Conservation (phyloP, 2,888 invertebrate genomes). For the Cremastinae sp. region DNA sequence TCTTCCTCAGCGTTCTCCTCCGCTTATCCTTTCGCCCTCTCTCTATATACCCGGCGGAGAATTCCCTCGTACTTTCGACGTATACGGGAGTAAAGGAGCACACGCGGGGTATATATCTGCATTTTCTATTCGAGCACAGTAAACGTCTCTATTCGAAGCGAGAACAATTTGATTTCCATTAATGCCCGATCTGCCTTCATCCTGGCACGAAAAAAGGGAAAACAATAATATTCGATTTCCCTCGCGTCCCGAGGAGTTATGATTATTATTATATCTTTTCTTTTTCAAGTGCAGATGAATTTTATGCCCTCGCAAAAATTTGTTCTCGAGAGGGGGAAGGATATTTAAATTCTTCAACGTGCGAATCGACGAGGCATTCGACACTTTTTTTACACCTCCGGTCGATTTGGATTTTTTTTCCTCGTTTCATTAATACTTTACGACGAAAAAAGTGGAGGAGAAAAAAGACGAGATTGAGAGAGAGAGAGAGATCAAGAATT, state of each 20-base stretch:
- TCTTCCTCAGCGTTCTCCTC: slow-evolving; percentile 44
- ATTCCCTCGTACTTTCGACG: not conserved
- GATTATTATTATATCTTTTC: not conserved
- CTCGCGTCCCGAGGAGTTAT: not conserved
- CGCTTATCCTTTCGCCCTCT: slow-evolving; percentile 36
- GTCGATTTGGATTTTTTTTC: slow-evolving; percentile 49
- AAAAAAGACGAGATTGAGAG: not conserved
- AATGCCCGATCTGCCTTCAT: slow-evolving; percentile 24
- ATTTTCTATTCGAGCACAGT: slow-evolving; percentile 45
- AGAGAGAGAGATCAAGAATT: slow-evolving; percentile 48
- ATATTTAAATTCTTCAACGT: slow-evolving; percentile 52
- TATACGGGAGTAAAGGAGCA: not conserved
- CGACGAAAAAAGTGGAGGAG: slow-evolving; percentile 8
- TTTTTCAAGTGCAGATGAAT: not conserved
- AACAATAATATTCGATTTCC: too few relatives aligned
- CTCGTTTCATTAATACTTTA: slow-evolving; percentile 54
- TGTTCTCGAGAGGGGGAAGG: not conserved
- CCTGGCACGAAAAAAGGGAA: not conserved
- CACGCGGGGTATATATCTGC: slow-evolving; percentile 42
- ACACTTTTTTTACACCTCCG: slow-evolving; percentile 56
- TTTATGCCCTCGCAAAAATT: not conserved
- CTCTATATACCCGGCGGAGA: slow-evolving; percentile 6
- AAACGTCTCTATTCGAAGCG: slow-evolving; percentile 58
- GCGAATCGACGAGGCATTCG: slow-evolving; percentile 50
- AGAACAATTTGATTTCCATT: slow-evolving; percentile 56